A percentile compares a stretch with the other conserved stretches of the same genome.
Conservation (phyloP, 2,797 vertebrate species). For the Mormyrus proboscirostris region DNA sequence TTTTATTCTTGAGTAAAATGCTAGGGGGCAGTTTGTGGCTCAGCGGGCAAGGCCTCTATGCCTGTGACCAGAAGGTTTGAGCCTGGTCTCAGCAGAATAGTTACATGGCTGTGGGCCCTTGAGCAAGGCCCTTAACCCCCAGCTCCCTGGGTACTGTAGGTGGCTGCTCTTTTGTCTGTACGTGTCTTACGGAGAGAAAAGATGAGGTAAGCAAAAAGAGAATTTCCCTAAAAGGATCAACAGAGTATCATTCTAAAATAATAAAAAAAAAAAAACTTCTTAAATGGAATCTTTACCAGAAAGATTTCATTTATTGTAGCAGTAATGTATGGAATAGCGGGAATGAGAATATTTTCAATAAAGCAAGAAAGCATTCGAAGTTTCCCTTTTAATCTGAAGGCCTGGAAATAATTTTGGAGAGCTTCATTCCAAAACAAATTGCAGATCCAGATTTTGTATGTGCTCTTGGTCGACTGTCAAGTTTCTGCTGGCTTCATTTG, state of each 20-base stretch:
- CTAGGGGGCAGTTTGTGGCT: background rate
- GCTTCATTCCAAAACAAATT: background rate
- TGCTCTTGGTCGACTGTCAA: background rate
- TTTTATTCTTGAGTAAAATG: background rate
- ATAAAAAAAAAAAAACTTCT: background rate
- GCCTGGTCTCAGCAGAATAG: background rate
- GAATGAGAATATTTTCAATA: background rate
- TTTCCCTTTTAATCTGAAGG: background rate
- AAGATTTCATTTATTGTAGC: background rate
- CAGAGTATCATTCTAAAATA: background rate
- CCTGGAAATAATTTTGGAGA: background rate
- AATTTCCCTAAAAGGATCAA: background rate
- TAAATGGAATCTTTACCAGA: background rate
- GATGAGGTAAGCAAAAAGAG: background rate
- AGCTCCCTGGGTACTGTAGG: background rate
- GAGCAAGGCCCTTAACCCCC: background rate
- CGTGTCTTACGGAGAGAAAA: background rate
- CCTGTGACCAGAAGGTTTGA: background rate
- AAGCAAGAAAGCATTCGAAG: background rate
- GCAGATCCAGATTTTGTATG: background rate
- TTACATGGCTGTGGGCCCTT: background rate
- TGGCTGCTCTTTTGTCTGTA: background rate
- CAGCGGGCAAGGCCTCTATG: background rate
- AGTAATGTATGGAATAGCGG: background rate
- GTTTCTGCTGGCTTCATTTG: background rate